Evolutionary conservation across 2,888 invertebrate species (phyloP).

Genomic region (Mimachlamys varia): DNA sequence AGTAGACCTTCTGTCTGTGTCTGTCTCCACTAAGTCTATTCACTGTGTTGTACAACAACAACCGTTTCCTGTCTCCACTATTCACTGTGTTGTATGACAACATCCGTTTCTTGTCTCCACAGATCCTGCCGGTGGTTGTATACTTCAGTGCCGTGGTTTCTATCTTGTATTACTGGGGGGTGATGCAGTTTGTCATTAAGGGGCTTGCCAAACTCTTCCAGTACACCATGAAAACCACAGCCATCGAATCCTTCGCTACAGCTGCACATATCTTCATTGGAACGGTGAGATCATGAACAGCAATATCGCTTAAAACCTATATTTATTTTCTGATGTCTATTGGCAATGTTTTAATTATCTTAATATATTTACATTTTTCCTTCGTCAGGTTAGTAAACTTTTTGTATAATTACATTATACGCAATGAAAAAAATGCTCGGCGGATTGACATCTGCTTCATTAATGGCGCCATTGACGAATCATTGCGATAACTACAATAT

Average conservation of each 20-base stretch:
- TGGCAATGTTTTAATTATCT: too few species aligned
- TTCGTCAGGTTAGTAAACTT: too few species aligned
- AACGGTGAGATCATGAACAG: constrained; percentile 85
- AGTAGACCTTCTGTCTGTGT: too few species aligned
- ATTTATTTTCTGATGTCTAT: too few species aligned
- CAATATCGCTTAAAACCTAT: too few species aligned
- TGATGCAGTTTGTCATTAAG: constrained; percentile 64
- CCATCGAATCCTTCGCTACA: constrained; percentile 91
- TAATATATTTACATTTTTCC: too few species aligned
- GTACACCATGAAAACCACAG: constrained; percentile 87
- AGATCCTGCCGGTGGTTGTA: constrained; percentile 62
- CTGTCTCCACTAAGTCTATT: neutral
- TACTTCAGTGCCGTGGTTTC: constrained; percentile 64
- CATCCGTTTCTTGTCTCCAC: neutral
- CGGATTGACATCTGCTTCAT: too few species aligned
- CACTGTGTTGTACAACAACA: neutral
- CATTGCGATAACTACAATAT: too few species aligned
- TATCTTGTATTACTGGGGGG: constrained; percentile 64
- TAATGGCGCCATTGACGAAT: too few species aligned
- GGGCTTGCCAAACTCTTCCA: constrained; percentile 56
- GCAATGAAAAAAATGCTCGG: too few species aligned
- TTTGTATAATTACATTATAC: too few species aligned
- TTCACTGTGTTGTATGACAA: too few species aligned
- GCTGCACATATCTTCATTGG: constrained; percentile 97
- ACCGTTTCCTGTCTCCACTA: neutral